phyloP scores from a whole-genome alignment of 2,113 vertebrate genomes.

The Setophaga kirtlandii region DNA sequence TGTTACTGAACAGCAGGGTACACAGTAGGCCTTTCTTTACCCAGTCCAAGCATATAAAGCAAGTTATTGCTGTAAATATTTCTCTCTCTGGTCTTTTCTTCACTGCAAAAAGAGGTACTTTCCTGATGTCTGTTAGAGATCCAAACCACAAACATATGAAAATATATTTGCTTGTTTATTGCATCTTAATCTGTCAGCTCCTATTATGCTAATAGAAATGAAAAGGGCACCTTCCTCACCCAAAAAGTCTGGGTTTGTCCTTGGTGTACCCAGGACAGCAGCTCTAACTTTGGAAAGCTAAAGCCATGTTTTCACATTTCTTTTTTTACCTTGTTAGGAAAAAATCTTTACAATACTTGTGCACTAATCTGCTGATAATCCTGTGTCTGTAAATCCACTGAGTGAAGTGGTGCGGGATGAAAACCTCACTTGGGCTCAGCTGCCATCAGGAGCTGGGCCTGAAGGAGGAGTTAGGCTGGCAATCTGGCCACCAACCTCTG shows the following conservation, averaged over 20 bases:
- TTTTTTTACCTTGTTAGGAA: not conserved
- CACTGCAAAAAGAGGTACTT: not conserved
- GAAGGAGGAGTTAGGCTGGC: not conserved
- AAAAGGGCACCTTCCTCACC: not conserved
- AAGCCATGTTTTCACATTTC: not conserved
- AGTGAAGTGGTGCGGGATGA: not conserved
- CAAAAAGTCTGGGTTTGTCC: not conserved
- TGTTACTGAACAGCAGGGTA: not conserved
- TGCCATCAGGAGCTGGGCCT: not conserved
- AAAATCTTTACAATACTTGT: not conserved
- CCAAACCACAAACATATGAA: not conserved
- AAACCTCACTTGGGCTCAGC: not conserved
- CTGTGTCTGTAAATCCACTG: rapidly evolving
- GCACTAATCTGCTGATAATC: not conserved
- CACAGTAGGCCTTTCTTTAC: not conserved
- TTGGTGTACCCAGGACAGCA: not conserved
- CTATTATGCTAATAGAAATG: not conserved
- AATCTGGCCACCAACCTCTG: not conserved
- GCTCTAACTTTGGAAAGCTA: not conserved
- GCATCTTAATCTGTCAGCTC: not conserved
- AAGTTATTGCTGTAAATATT: not conserved
- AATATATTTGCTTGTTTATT: not conserved
- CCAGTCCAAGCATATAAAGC: not conserved
- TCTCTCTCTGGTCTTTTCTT: not conserved
- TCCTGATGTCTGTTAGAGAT: not conserved